Conservation (phyloP, 2,113 vertebrate genomes). For the Pontoporia blainvillei region DNA sequence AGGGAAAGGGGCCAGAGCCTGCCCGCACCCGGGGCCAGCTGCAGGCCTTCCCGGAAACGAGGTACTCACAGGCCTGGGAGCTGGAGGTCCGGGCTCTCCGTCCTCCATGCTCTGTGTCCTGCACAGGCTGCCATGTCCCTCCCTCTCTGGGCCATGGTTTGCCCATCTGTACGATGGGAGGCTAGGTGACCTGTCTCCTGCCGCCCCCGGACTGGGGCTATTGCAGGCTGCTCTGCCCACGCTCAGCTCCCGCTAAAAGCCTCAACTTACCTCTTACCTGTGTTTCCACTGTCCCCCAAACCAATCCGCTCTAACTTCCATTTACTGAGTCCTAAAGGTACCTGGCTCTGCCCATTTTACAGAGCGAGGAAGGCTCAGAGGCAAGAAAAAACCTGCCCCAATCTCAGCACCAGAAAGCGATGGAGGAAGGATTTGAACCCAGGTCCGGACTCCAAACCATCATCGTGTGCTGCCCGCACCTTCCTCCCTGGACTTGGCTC, state of each 20-base stretch:
- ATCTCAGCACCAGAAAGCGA: background rate
- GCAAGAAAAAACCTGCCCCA: background rate
- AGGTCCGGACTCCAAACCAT: background rate
- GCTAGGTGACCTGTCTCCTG: background rate
- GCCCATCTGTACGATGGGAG: background rate
- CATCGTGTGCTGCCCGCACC: fast-evolving
- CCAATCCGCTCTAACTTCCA: background rate
- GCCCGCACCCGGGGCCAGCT: background rate
- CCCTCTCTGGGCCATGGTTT: background rate
- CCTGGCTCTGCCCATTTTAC: background rate
- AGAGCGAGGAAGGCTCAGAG: background rate
- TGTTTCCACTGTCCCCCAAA: background rate
- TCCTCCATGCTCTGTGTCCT: background rate
- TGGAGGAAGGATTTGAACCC: background rate
- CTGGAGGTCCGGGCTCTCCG: background rate
- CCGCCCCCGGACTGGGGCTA: background rate
- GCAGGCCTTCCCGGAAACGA: background rate
- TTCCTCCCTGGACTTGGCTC: background rate
- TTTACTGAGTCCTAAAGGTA: background rate
- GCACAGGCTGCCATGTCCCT: background rate
- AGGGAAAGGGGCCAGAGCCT: fast-evolving
- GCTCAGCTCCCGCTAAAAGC: background rate
- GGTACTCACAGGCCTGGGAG: fast-evolving
- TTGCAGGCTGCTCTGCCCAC: fast-evolving
- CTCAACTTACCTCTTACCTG: background rate